A percentile compares a stretch with the other conserved stretches of the same genome.
phyloP scores from a whole-genome alignment of 2,113 vertebrate species.

The Microcebus lehilahytsara region DNA sequence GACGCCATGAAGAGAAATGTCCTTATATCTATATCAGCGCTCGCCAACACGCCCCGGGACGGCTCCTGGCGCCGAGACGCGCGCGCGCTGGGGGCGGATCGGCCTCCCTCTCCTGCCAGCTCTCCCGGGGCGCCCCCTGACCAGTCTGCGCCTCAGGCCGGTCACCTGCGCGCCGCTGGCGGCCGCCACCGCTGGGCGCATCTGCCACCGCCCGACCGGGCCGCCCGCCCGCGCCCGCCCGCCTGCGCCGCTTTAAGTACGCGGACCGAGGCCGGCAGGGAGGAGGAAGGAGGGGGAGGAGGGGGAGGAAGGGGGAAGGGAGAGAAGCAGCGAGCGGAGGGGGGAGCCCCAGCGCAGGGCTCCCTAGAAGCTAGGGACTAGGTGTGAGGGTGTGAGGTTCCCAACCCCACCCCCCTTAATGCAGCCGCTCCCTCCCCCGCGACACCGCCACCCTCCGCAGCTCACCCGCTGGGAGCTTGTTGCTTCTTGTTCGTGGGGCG shows the following conservation, averaged over 20 bases:
- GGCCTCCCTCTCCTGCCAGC: slow-evolving; percentile 44
- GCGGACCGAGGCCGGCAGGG: slow-evolving; percentile 68
- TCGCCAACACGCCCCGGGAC: slow-evolving; percentile 93
- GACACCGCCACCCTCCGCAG: slow-evolving; percentile 59
- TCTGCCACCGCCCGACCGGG: slow-evolving; percentile 73
- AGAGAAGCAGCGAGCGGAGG: slow-evolving; percentile 41
- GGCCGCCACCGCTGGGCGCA: slow-evolving; percentile 75
- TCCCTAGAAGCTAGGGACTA: slow-evolving; percentile 50
- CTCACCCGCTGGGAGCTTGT: slow-evolving; percentile 69
- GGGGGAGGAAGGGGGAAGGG: slow-evolving; percentile 73
- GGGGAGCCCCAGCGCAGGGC: slow-evolving; percentile 55
- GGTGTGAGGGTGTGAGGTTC: slow-evolving; percentile 79
- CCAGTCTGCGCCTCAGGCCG: slow-evolving; percentile 62
- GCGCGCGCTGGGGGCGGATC: slow-evolving; percentile 63
- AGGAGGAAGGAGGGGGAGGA: slow-evolving; percentile 69
- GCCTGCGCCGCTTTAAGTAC: slow-evolving; percentile 76
- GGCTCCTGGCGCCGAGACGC: slow-evolving; percentile 85
- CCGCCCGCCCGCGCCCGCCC: slow-evolving; percentile 67
- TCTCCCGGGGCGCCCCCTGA: slow-evolving; percentile 40
- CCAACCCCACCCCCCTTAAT: slow-evolving; percentile 67
- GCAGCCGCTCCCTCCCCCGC: slow-evolving; percentile 70
- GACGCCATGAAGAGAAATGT: slow-evolving; percentile 98
- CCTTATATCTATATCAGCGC: slow-evolving; percentile 99
- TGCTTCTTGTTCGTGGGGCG: slow-evolving; percentile 70
- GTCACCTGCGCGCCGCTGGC: slow-evolving; percentile 82